Percentiles rank a stretch among this genome's conserved stretches.
phyloP scores from a whole-genome alignment of 2,113 vertebrate genomes.

The Malaclemys terrapin region DNA sequence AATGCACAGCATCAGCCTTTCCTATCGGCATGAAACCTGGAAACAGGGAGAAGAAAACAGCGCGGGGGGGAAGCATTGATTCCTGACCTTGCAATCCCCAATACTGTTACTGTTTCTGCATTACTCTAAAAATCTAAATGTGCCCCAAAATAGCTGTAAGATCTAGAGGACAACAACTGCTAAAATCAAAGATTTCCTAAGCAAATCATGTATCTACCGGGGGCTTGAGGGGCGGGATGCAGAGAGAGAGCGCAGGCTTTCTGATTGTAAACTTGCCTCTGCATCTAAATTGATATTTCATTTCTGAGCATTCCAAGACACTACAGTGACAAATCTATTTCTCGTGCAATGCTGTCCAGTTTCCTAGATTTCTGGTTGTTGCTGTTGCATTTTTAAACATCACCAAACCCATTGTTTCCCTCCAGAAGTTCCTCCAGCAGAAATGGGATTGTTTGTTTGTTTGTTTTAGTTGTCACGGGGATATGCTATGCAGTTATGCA shows the following conservation, averaged over 20 bases:
- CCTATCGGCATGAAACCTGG: not conserved
- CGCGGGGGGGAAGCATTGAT: not conserved
- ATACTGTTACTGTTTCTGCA: not conserved
- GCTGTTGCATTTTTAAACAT: not conserved
- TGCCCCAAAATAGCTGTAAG: not conserved
- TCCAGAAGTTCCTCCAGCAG: not conserved
- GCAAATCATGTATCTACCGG: not conserved
- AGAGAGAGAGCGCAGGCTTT: not conserved
- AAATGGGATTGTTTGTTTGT: not conserved
- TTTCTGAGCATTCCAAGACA: not conserved
- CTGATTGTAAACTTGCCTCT: not conserved
- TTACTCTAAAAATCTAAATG: not conserved
- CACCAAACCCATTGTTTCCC: not conserved
- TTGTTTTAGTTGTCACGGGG: conserved; percentile 5
- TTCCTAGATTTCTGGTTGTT: conserved; percentile 13
- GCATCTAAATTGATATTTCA: not conserved
- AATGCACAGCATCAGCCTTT: not conserved
- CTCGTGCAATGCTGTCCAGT: conserved; percentile 19
- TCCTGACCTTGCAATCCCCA: not conserved
- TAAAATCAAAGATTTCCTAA: not conserved
- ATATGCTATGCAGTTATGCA: not conserved
- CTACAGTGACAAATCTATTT: not conserved
- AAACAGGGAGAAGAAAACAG: not conserved
- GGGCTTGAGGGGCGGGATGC: not conserved
- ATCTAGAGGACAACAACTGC: not conserved